A percentile compares a stretch with the other conserved stretches of the same genome.
These are phyloP conservation scores for Megastigmus dorsalis DNA, from an alignment of 2,888 invertebrate species.

Conservation along the genomic window DNA sequence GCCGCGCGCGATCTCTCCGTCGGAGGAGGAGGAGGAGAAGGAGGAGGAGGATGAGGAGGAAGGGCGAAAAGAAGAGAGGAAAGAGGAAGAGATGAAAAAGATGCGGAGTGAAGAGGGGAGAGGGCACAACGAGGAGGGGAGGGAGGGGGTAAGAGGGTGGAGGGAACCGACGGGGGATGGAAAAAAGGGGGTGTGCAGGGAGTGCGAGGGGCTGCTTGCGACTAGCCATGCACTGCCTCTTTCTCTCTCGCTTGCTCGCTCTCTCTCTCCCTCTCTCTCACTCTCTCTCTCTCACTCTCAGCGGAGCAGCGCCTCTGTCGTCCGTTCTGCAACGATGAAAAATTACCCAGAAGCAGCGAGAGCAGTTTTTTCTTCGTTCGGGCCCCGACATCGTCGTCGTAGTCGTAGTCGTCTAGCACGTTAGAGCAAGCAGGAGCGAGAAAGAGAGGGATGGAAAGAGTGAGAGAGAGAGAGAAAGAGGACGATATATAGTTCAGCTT, in stretches of 20 bases:
- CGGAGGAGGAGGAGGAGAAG: constrained; percentile 40
- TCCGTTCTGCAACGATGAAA: constrained; percentile 72
- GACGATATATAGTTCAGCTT: constrained; percentile 37
- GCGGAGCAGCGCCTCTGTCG: constrained; percentile 65
- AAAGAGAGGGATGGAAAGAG: constrained; percentile 37
- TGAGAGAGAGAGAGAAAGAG: constrained; percentile 28
- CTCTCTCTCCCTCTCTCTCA: constrained; percentile 44
- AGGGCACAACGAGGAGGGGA: constrained; percentile 38
- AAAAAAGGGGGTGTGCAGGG: constrained; percentile 46
- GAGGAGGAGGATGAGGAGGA: constrained; percentile 42
- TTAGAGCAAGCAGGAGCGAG: constrained; percentile 32
- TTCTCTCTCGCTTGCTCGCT: constrained; percentile 44
- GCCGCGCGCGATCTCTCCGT: constrained; percentile 6
- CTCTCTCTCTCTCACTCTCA: constrained; percentile 43
- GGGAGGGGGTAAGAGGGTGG: constrained; percentile 53
- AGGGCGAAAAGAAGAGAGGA: constrained; percentile 56
- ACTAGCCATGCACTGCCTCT: constrained; percentile 49
- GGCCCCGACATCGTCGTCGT: constrained; percentile 55
- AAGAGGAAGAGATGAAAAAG: constrained; percentile 53
- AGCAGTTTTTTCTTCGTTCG: constrained; percentile 62
- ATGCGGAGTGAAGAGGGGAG: constrained; percentile 45
- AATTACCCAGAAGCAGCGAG: constrained; percentile 71
- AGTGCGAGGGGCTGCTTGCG: constrained; percentile 56
- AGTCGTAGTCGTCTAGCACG: constrained; percentile 45
- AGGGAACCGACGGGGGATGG: constrained; percentile 54